Evolutionary conservation across 2,888 invertebrate species (phyloP).

Genomic region (Oscheius myriophilus): DNA sequence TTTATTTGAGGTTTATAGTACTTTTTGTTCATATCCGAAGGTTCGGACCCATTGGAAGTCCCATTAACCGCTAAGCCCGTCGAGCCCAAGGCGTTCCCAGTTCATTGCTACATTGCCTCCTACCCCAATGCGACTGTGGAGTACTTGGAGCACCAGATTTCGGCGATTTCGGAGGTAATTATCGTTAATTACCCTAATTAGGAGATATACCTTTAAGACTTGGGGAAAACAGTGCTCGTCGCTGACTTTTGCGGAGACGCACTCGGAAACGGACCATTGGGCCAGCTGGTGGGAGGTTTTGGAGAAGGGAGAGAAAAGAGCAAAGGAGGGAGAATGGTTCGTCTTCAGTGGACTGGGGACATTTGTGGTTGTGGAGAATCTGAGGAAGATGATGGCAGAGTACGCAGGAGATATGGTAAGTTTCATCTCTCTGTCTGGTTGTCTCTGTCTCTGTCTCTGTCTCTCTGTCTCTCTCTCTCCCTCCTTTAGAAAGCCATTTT

Average conservation of each 20-base stretch:
- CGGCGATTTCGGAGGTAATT: neutral
- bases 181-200: neutral
- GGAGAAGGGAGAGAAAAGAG: neutral
- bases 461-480: neutral
- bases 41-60: neutral
- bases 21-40: slow-evolving; percentile 1
- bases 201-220: neutral
- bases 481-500: neutral
- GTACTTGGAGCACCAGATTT: neutral
- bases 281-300: neutral
- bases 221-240: slow-evolving; percentile 9
- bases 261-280: neutral
- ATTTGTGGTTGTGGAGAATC: neutral
- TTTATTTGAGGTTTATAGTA: neutral
- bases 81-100: neutral
- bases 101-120: neutral
- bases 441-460: too few relatives aligned
- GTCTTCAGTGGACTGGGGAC: slow-evolving; percentile 3
- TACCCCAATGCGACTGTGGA: neutral
- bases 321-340: neutral
- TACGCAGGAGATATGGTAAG: slow-evolving; percentile 7
- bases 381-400: neutral
- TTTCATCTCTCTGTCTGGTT: too few relatives aligned
- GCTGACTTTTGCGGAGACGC: neutral
- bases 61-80: neutral